A percentile compares a stretch with the other conserved stretches of the same genome.
Conservation (phyloP, 2,797 vertebrate genomes). For the Esox masquinongy region DNA sequence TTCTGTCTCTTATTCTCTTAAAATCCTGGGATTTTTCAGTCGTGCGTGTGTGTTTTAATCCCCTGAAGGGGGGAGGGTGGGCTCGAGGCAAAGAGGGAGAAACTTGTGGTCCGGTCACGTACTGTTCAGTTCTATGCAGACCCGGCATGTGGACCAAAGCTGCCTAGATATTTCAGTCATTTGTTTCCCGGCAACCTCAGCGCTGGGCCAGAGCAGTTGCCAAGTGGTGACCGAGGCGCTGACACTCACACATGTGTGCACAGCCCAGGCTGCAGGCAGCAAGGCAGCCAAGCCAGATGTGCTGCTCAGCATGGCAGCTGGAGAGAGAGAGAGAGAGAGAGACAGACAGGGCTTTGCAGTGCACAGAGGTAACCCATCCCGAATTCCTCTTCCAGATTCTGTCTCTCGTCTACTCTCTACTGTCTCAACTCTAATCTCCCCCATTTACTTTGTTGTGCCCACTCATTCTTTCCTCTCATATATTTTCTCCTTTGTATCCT, state of each 20-base stretch:
- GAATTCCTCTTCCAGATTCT: constrained; percentile 3
- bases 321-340: constrained; percentile 54
- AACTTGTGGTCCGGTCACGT: constrained; percentile 65
- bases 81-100: constrained; percentile 17
- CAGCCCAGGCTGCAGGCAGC: constrained; percentile 53
- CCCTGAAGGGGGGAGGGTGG: constrained; percentile 6
- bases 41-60: constrained; percentile 25
- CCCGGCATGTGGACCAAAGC: constrained; percentile 63
- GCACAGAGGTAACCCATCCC: constrained; percentile 39
- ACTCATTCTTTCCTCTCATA: background rate
- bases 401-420: background rate
- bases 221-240: constrained; percentile 65
- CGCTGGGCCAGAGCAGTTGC: constrained; percentile 40
- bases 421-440: background rate
- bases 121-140: constrained; percentile 36
- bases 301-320: constrained; percentile 56
- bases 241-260: constrained; percentile 57
- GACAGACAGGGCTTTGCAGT: constrained; percentile 29
- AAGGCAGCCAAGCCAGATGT: constrained; percentile 77
- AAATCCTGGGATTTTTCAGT: constrained; percentile 1
- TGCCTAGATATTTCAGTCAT: constrained; percentile 59
- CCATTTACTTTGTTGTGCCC: background rate
- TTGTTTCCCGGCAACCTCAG: constrained; percentile 62
- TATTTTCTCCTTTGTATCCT: background rate
- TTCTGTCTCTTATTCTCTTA: constrained; percentile 7